Base-by-base conservation (phyloP, 2,113 vertebrate species). In the Forbesichthys papilliferus region DNA sequence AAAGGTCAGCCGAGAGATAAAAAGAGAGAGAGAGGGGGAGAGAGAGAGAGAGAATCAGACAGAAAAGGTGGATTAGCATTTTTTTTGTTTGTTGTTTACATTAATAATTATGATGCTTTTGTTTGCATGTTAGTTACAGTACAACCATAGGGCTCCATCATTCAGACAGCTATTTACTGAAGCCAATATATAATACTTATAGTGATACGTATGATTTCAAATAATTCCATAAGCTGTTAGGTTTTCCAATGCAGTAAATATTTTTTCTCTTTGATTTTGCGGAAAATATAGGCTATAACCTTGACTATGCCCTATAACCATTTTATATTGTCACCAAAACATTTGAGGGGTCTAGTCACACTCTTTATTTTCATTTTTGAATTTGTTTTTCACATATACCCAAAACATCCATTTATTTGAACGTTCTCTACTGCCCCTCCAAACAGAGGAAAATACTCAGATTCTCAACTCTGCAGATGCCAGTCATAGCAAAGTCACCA, bases 371-470 rank as follows among this genome's bases (percentile, higher is more conserved):
- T 2, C 3, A 11, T 18, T 18, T 18, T 57, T 57, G 16, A 52
- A 64, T 42, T 33, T 66, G 27, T 27, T 70, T 67, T 57, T 64
- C 71, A 83, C 80, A 71, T 9, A 57, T 64, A 53, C 73, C 70
- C 73, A 68, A 67, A 81, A 83, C 74, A 78, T 73, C 73, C 71
- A 66, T 71, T 67, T 59, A 67, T 64, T 84, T 76, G 79, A 80
- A 76, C 73, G 67, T 66, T 58, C 42, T 64, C 36, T 36, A 53
- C 61, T 63, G 42, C 69, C 51, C 69, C 71, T 76, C 80, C 73
- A 74, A 87, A 85, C 90, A 93, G 92, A 92, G 66, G 91, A 87
- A 63, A 86, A 77, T 89, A 77, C 82, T 89, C 83, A 90, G 81
- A 87, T 83, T 68, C 79, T 74, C 86, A 76, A 83, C 83, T 76